Conservation (phyloP, 1,140 invertebrate species). For the Drosophila sulfurigaster region DNA sequence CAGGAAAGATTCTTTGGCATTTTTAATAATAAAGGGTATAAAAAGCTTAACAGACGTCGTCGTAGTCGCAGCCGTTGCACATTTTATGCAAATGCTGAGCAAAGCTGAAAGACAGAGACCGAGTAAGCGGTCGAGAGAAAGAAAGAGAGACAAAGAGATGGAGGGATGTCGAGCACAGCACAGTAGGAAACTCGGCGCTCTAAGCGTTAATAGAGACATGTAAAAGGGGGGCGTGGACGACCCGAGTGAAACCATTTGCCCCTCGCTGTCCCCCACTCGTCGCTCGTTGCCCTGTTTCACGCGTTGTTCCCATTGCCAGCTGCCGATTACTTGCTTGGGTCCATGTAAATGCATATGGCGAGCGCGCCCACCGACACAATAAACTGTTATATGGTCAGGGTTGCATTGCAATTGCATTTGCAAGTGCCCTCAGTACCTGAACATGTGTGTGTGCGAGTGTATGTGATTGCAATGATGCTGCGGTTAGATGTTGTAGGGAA, state of each 20-base stretch:
- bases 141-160: neutral
- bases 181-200: slow-evolving; percentile 41
- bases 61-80: slow-evolving; percentile 51
- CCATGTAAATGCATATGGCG: slow-evolving; percentile 39
- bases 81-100: slow-evolving; percentile 70
- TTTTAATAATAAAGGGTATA: slow-evolving; percentile 19
- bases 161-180: slow-evolving; percentile 1
- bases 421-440: slow-evolving; percentile 30
- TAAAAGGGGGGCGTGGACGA: slow-evolving; percentile 12
- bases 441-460: slow-evolving; percentile 24
- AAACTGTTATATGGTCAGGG: slow-evolving; percentile 59
- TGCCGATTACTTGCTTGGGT: slow-evolving; percentile 9
- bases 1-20: neutral
- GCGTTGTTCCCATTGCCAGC: slow-evolving; percentile 15
- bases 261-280: neutral
- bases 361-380: slow-evolving; percentile 42
- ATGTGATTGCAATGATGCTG: slow-evolving; percentile 44
- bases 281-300: neutral
- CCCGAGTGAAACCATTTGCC: slow-evolving; percentile 8
- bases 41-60: slow-evolving; percentile 18
- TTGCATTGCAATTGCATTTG: slow-evolving; percentile 40
- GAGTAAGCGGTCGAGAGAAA: neutral
- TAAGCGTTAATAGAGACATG: slow-evolving; percentile 58
- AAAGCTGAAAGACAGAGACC: slow-evolving; percentile 7
- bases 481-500: slow-evolving; percentile 51